Base-by-base conservation (phyloP, 2,113 vertebrate genomes). In the Gallinago paraguaiae region DNA sequence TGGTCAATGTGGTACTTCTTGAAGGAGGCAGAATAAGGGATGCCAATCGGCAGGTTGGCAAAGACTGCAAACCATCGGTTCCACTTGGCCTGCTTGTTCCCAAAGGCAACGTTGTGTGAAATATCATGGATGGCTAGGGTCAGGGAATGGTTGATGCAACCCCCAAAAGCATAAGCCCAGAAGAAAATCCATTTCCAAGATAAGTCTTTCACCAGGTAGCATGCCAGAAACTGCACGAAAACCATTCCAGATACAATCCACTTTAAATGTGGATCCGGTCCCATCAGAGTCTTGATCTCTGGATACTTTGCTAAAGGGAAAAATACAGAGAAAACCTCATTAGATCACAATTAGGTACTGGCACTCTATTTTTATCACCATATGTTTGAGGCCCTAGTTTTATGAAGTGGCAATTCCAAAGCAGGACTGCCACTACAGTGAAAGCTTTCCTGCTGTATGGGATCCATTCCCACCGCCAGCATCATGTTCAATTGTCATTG, bases 1-100 rank as follows among this genome's bases (percentile, higher is more conserved):
- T 99, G 99, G 97, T 99, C 99, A 7, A 99, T 98, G 79, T 99
- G 99, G 92, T 99, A 99, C 92, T 99, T 99, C 97, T 99, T 99
- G 97, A 99, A 99, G 93, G 99, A 98, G 61, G 99, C 98, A 0
- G 99, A 99, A 48, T 99, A 99, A 35, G 99, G 99, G 77, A 99
- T 1, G 19, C 99, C 99, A 3, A 99, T 90, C 1, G 99, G 99
- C 84, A 99, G 93, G 97, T 99, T 99, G 98, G 99, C 99, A 45
- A 99, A 99, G 96, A 99, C 88, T 56, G 99, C 99, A 6, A 99
- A 99, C 99, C 99, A 99, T 68, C 99, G 98, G 97, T 99, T 99
- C 98, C 98, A 98, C 90, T 97, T 98, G 0, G 98, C 95, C 45
- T 97, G 96, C 92, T 98, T 98, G 84, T 99, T 99, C 46, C 99